Percentiles rank a stretch among this genome's conserved stretches.
These are phyloP conservation scores for Pseudeuparius sepicola DNA, from an alignment of 2,888 invertebrate species.

Conservation along the genomic window DNA sequence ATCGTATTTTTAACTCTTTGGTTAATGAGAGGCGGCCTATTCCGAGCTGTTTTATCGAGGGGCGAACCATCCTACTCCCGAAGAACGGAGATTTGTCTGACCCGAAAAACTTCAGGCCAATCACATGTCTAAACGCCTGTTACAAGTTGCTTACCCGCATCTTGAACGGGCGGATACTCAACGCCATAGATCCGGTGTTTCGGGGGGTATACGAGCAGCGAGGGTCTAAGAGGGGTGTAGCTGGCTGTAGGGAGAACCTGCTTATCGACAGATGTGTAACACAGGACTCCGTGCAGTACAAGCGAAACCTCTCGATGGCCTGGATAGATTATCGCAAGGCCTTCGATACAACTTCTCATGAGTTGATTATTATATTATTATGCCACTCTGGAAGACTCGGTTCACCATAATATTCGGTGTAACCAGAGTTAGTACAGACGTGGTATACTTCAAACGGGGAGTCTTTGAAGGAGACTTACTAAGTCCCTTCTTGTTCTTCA, in stretches of 20 bases:
- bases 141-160: conserved; percentile 1
- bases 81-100: conserved; percentile 5
- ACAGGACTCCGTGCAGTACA: conserved; percentile 4
- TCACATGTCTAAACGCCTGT: conserved; percentile 1
- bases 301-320: conserved; percentile 6
- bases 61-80: conserved; percentile 3
- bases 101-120: conserved; percentile 3
- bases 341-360: too few species aligned
- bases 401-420: too few species aligned
- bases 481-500: neutral
- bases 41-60: conserved; percentile 1
- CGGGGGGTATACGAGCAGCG: conserved; percentile 1
- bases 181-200: conserved; percentile 5
- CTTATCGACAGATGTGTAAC: neutral
- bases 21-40: neutral
- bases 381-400: too few species aligned
- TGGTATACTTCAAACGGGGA: neutral
- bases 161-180: conserved; percentile 1
- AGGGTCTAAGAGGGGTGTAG: neutral
- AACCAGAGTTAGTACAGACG: neutral
- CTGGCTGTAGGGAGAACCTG: conserved; percentile 1
- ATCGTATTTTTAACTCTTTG: neutral
- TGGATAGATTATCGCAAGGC: conserved; percentile 3
- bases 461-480: conserved; percentile 2
- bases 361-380: too few species aligned